Evolutionary conservation across 2,888 invertebrate species (phyloP).

Genomic region (Palloptera scutellata): DNA sequence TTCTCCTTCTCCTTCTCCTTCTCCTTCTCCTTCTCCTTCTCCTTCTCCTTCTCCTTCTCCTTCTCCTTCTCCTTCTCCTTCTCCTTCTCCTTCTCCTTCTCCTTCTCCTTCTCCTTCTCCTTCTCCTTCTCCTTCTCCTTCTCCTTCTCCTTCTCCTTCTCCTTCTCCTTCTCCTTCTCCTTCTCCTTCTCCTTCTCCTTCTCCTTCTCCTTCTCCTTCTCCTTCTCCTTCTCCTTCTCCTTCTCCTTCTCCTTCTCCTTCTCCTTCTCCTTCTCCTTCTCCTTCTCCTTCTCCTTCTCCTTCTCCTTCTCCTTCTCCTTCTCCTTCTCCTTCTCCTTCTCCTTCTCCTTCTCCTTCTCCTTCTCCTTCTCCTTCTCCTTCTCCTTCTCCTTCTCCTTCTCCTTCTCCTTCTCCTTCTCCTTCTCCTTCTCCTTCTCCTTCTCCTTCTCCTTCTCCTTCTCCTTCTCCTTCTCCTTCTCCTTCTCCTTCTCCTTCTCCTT

Average conservation of each 20-base stretch:
- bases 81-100: not conserved
- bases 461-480: not conserved
- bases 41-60: not conserved
- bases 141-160: not conserved
- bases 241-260: not conserved
- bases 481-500: not conserved
- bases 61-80: constrained; percentile 1
- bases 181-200: constrained; percentile 3
- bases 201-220: not conserved
- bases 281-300: not conserved
- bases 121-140: not conserved
- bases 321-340: not conserved
- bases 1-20: not conserved
- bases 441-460: no score
- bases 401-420: not conserved
- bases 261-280: not conserved
- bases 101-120: constrained; percentile 1
- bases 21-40: not conserved
- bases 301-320: not conserved
- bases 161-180: not conserved
- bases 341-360: not conserved
- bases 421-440: not conserved
- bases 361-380: not conserved
- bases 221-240: not conserved
- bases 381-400: not conserved